phyloP scores from a whole-genome alignment of 2,888 invertebrate species.

The Lordiphosa andalusiaca region DNA sequence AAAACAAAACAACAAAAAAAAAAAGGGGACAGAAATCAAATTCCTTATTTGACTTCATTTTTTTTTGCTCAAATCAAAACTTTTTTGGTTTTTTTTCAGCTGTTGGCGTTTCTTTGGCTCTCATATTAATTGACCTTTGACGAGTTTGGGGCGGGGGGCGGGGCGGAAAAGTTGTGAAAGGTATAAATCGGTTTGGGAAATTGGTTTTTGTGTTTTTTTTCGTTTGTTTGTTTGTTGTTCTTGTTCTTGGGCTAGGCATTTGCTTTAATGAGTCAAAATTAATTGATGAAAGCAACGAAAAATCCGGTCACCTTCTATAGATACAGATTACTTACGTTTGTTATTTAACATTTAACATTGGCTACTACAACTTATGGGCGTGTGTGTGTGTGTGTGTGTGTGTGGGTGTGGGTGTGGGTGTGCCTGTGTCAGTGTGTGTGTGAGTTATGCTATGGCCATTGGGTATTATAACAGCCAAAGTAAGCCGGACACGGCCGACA shows the following conservation, averaged over 20 bases:
- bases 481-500: conserved; percentile 71
- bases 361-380: conserved; percentile 41
- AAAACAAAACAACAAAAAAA: too few relatives aligned
- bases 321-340: conserved; percentile 18
- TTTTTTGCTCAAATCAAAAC: conserved; percentile 19
- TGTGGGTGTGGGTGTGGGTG: conserved; percentile 14
- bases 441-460: conserved; percentile 15
- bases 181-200: conserved; percentile 35
- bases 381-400: conserved; percentile 13
- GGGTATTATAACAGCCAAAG: conserved; percentile 77
- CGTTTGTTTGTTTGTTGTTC: background rate
- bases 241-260: background rate
- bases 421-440: conserved; percentile 10
- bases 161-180: conserved; percentile 6
- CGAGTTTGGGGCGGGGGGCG: background rate
- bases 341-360: conserved; percentile 54
- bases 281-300: conserved; percentile 4
- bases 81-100: conserved; percentile 10
- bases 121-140: conserved; percentile 38
- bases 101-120: background rate
- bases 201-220: conserved; percentile 6
- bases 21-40: too few relatives aligned
- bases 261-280: background rate
- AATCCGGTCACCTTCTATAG: conserved; percentile 1
- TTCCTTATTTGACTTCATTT: background rate